Evolutionary conservation across 2,888 invertebrate species (phyloP).

Genomic region (Phyllotreta cruciferae): DNA sequence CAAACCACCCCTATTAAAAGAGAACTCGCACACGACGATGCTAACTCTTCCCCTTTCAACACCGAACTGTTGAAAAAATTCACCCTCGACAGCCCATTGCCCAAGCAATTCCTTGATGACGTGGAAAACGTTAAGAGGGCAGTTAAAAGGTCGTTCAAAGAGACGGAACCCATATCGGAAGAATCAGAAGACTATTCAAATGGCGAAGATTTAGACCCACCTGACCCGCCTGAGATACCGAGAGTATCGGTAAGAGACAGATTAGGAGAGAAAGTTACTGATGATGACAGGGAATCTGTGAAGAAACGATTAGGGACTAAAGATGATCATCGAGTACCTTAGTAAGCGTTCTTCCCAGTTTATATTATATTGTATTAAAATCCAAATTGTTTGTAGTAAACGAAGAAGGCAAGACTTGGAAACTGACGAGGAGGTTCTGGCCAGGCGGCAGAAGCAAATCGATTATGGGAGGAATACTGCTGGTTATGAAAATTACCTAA

Average conservation of each 20-base stretch:
- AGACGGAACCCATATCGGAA: slow-evolving; percentile 5
- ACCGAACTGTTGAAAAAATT: slow-evolving; percentile 45
- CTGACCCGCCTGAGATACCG: neutral
- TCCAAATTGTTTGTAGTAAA: slow-evolving; percentile 34
- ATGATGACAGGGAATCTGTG: slow-evolving; percentile 16
- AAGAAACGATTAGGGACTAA: slow-evolving; percentile 32
- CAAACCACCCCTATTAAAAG: slow-evolving; percentile 34
- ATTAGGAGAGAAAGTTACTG: slow-evolving; percentile 32
- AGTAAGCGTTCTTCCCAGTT: slow-evolving; percentile 5
- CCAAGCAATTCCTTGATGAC: slow-evolving; percentile 16
- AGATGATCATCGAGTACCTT: slow-evolving; percentile 23
- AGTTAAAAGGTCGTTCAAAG: slow-evolving; percentile 20
- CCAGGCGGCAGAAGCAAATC: slow-evolving; percentile 89
- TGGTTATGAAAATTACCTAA: slow-evolving; percentile 80
- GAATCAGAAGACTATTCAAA: slow-evolving; percentile 1
- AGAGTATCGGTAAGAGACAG: slow-evolving; percentile 32
- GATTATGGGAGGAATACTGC: slow-evolving; percentile 94
- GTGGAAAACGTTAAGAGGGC: slow-evolving; percentile 14
- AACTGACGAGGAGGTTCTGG: slow-evolving; percentile 73
- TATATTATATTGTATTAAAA: neutral
- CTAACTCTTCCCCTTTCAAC: slow-evolving; percentile 46
- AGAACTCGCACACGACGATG: slow-evolving; percentile 40
- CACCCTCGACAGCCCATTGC: slow-evolving; percentile 33
- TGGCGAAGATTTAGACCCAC: slow-evolving; percentile 6
- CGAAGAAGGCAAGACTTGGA: slow-evolving; percentile 61